These are phyloP conservation scores for Leptinotarsa tumamoca DNA, from an alignment of 2,888 invertebrate species.

Conservation along the genomic window DNA sequence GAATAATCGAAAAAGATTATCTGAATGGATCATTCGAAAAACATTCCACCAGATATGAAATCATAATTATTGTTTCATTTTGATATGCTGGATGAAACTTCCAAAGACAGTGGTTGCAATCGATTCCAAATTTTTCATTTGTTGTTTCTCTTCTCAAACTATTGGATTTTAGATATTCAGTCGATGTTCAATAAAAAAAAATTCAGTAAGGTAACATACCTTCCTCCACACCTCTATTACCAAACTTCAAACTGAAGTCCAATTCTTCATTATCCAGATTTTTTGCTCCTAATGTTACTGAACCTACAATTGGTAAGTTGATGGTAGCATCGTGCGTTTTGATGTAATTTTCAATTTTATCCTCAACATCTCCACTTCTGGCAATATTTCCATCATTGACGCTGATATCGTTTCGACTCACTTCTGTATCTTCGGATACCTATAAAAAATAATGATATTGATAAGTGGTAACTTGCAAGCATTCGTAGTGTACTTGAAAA, in stretches of 20 bases:
- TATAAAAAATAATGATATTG: slow-evolving; percentile 30
- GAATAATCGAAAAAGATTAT: too few relatives aligned
- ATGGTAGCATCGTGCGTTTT: slow-evolving; percentile 82
- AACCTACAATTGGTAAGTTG: slow-evolving; percentile 79
- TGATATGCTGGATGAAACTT: too few relatives aligned
- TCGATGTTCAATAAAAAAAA: background rate
- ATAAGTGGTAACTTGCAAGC: background rate
- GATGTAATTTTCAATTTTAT: slow-evolving; percentile 79
- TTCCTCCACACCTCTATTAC: slow-evolving; percentile 61
- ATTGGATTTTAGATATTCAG: too few relatives aligned
- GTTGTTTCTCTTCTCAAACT: too few relatives aligned
- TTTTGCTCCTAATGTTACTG: slow-evolving; percentile 80
- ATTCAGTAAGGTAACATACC: slow-evolving; percentile 46
- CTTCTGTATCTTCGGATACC: slow-evolving; percentile 59
- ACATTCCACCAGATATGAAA: too few relatives aligned
- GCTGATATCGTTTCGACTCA: slow-evolving; percentile 74
- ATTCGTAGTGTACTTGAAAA: slow-evolving; percentile 30
- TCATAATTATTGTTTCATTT: too few relatives aligned
- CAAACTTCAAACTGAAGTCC: slow-evolving; percentile 77
- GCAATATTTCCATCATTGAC: slow-evolving; percentile 68
- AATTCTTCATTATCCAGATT: slow-evolving; percentile 82
- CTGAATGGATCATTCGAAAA: too few relatives aligned
- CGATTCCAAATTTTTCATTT: too few relatives aligned
- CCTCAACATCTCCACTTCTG: slow-evolving; percentile 71
- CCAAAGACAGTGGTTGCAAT: too few relatives aligned